These are phyloP conservation scores for Enteromius viviparus DNA, from an alignment of 2,797 vertebrate genomes.

Conservation along the genomic window DNA sequence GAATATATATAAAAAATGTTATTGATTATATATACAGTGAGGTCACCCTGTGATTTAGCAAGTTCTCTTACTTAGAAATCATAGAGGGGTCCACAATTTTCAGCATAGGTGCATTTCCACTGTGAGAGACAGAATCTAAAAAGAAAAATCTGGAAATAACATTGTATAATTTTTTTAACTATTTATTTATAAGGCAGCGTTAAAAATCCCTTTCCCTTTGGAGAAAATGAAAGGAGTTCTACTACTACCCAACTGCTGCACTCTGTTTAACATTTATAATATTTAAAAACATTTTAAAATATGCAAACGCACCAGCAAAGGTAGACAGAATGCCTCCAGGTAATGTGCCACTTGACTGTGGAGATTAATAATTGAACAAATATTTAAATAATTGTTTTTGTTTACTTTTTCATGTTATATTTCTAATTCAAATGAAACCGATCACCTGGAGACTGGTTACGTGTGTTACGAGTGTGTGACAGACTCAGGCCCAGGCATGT, in stretches of 20 bases:
- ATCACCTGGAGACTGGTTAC: neutral
- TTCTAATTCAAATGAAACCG: neutral
- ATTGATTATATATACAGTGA: neutral
- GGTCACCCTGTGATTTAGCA: too few relatives aligned
- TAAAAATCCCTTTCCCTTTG: neutral
- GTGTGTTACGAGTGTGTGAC: neutral
- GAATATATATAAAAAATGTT: neutral
- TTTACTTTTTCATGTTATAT: neutral
- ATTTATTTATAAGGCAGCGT: neutral
- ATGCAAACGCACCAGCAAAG: neutral
- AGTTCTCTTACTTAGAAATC: too few relatives aligned
- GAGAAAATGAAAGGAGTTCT: neutral
- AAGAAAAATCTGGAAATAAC: too few relatives aligned
- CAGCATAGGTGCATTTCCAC: too few relatives aligned
- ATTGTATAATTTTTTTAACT: neutral
- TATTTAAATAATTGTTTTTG: neutral
- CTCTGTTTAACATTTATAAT: slow-evolving; percentile 3
- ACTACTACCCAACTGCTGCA: neutral
- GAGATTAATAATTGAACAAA: neutral
- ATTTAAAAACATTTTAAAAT: slow-evolving; percentile 10
- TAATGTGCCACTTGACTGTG: slow-evolving; percentile 5
- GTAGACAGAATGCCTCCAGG: neutral
- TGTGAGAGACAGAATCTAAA: too few relatives aligned
- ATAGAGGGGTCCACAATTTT: too few relatives aligned
- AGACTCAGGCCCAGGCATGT: neutral